Evolutionary conservation across 2,888 invertebrate species (phyloP).

Genomic region (Caenorhabditis drosophilae): DNA sequence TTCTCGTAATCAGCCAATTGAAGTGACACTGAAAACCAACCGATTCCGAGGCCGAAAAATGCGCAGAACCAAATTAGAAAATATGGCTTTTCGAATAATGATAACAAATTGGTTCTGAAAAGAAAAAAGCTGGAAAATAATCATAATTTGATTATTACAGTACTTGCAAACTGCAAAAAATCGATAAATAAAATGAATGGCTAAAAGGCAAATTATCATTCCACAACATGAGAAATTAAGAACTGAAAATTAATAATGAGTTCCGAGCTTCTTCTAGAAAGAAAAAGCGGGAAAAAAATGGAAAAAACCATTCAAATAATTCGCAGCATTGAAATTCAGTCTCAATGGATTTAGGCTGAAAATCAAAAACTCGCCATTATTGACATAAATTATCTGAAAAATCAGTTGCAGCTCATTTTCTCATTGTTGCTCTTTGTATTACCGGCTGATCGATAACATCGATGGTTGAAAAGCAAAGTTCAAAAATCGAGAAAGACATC

Average conservation of each 20-base stretch:
- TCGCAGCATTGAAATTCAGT: neutral
- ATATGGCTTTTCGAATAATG: neutral
- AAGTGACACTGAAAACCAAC: neutral
- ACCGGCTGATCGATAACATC: conserved; percentile 30
- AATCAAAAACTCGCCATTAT: conserved; percentile 22
- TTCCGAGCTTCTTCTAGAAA: neutral
- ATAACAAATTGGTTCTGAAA: neutral
- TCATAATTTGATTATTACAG: neutral
- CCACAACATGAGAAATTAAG: conserved; percentile 26
- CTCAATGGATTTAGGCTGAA: conserved; percentile 23
- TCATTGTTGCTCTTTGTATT: neutral
- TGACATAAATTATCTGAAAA: conserved; percentile 23
- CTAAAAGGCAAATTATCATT: conserved; percentile 21
- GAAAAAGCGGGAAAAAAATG: too few species aligned
- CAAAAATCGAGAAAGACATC: conserved; percentile 22
- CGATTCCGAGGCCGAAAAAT: neutral
- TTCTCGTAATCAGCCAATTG: neutral
- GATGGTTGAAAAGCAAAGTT: conserved; percentile 14
- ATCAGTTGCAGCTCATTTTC: neutral
- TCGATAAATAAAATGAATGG: conserved; percentile 31
- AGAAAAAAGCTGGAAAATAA: too few species aligned
- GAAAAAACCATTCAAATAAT: conserved; percentile 3
- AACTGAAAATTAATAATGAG: conserved; percentile 7
- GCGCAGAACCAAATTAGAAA: neutral
- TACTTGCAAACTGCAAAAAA: conserved; percentile 27